Percentiles rank a stretch among this genome's conserved stretches.
These are phyloP conservation scores for Perca flavescens DNA, from an alignment of 2,113 vertebrate species.

Conservation along the genomic window DNA sequence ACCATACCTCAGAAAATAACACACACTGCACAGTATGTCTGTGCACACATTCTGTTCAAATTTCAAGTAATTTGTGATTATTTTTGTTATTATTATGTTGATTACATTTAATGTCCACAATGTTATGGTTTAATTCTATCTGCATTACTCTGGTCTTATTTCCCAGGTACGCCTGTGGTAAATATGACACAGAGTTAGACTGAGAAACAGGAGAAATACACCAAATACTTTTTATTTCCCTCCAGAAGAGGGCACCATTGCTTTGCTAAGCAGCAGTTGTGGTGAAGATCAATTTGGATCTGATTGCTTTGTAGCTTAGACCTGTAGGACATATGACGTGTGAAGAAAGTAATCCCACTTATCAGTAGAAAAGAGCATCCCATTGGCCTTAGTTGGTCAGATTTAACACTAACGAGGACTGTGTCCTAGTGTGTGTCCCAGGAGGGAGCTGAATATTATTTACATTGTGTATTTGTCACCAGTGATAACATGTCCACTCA, in stretches of 20 bases:
- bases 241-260: conserved; percentile 63
- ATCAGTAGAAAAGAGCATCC: neutral
- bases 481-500: neutral
- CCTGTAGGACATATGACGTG: neutral
- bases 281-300: neutral
- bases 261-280: neutral
- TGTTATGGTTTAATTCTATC: neutral
- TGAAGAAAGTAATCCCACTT: neutral
- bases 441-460: neutral
- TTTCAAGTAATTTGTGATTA: neutral
- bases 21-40: neutral
- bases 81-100: too few species aligned
- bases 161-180: neutral
- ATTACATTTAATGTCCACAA: neutral
- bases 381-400: neutral
- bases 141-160: neutral
- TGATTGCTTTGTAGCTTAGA: neutral
- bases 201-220: neutral
- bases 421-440: neutral
- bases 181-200: neutral
- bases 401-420: neutral
- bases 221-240: neutral
- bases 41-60: neutral
- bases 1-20: neutral
- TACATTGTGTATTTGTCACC: neutral